phyloP scores from a whole-genome alignment of 2,888 invertebrate genomes.

The Ramazzottius varieornatus region DNA sequence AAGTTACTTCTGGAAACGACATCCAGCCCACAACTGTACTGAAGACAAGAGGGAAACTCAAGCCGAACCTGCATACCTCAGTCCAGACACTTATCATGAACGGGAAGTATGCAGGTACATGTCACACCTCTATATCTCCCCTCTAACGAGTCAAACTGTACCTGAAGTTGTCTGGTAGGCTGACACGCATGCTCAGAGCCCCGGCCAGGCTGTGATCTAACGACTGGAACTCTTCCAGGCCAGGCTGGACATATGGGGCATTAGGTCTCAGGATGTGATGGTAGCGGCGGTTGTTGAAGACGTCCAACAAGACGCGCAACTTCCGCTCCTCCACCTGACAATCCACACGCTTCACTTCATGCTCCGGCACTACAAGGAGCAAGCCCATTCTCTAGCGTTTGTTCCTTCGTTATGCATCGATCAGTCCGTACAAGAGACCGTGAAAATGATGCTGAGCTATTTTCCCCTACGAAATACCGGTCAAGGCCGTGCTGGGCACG shows the following conservation, averaged over 20 bases:
- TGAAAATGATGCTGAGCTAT: too few species aligned
- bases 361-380: background rate
- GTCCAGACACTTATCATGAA: too few species aligned
- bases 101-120: background rate
- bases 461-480: too few species aligned
- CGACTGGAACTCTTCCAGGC: constrained; percentile 28
- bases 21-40: too few species aligned
- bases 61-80: too few species aligned
- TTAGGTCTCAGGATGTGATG: constrained; percentile 17
- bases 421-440: background rate
- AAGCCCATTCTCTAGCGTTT: too few species aligned
- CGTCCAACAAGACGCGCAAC: constrained; percentile 68
- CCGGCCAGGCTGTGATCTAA: constrained; percentile 56
- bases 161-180: constrained; percentile 72
- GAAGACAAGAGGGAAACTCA: too few species aligned
- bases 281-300: constrained; percentile 79
- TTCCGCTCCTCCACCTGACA: constrained; percentile 77
- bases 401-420: background rate
- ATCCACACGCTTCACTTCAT: background rate
- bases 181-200: constrained; percentile 45
- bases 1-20: constrained; percentile 9
- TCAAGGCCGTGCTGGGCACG: too few species aligned
- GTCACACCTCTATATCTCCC: too few species aligned
- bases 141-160: too few species aligned
- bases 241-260: background rate